These are phyloP conservation scores for Sphaeridia pumilis DNA, from an alignment of 2,888 invertebrate genomes.

Conservation along the genomic window DNA sequence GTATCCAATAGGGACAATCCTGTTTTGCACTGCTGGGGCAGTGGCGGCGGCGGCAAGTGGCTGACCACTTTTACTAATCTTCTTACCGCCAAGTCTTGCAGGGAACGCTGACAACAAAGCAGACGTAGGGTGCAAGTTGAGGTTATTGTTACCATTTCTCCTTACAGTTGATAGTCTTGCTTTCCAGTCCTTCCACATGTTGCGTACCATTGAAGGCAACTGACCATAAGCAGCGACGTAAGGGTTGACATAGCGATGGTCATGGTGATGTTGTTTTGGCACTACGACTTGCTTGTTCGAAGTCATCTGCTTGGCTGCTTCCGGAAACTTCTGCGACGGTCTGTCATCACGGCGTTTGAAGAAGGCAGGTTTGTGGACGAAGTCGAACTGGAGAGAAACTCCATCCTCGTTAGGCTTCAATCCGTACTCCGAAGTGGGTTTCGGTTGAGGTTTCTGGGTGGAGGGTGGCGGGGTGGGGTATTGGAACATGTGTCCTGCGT, in stretches of 20 bases:
- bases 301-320: background rate
- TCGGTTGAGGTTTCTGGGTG: background rate
- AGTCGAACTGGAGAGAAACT: background rate
- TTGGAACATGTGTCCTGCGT: background rate
- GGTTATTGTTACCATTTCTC: background rate
- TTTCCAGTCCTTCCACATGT: background rate
- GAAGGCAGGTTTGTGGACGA: background rate
- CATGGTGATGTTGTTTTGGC: background rate
- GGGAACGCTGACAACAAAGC: background rate
- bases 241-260: background rate
- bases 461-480: conserved; percentile 4
- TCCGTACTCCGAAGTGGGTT: background rate
- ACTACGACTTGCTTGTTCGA: background rate
- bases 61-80: background rate
- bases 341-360: background rate
- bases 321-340: background rate
- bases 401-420: background rate
- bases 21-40: background rate
- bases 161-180: background rate
- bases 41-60: background rate
- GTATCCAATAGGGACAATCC: background rate
- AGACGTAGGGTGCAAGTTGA: too few relatives aligned
- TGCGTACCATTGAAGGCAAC: background rate
- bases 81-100: background rate
- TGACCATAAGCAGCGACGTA: background rate